These are phyloP conservation scores for Zoanthus sociatus DNA, from an alignment of 92 coral and sea anemone genomes.

Conservation along the genomic window DNA sequence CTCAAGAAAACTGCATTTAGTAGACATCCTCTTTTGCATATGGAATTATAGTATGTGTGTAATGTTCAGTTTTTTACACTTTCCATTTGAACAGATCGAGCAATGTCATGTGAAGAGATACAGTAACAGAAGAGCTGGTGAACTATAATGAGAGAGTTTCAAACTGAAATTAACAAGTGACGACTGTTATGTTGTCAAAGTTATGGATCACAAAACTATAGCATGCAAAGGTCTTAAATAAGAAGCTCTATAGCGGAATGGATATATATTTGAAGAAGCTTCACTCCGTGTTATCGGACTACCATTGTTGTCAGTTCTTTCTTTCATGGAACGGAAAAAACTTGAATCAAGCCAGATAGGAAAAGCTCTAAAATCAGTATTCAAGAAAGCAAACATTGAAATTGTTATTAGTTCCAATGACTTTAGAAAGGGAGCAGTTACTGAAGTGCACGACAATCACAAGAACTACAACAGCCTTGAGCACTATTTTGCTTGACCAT, in stretches of 20 bases:
- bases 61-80: not conserved
- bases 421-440: constrained; percentile 38
- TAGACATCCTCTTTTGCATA: not conserved
- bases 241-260: constrained; percentile 58
- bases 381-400: constrained; percentile 59
- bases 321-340: constrained; percentile 61
- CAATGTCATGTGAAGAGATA: not conserved
- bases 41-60: not conserved
- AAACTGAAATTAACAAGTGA: constrained; percentile 10
- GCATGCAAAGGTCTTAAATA: constrained; percentile 59
- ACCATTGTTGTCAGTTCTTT: constrained; percentile 32
- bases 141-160: constrained; percentile 39
- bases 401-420: constrained; percentile 22
- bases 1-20: not conserved
- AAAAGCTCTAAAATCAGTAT: constrained; percentile 46
- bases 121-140: not conserved
- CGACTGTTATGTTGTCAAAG: constrained; percentile 40
- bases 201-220: constrained; percentile 61
- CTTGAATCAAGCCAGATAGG: constrained; percentile 59
- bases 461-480: constrained; percentile 32
- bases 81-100: not conserved
- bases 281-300: not conserved
- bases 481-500: constrained; percentile 46
- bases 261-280: not conserved
- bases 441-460: constrained; percentile 39